phyloP scores from a whole-genome alignment of 2,888 invertebrate genomes.

The Camponotus fellah region DNA sequence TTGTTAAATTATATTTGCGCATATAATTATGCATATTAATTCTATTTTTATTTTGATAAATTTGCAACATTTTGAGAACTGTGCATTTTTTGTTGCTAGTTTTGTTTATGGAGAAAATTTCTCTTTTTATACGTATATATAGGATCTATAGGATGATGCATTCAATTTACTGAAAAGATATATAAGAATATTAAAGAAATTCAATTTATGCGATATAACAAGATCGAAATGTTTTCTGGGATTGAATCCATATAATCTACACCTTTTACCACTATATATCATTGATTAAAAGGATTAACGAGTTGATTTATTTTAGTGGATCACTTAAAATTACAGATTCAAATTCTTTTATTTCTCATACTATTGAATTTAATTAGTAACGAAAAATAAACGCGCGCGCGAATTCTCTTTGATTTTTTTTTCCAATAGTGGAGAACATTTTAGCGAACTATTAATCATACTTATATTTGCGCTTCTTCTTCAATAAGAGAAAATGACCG shows the following conservation, averaged over 20 bases:
- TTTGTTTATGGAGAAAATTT: background rate
- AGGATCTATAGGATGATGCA: too few relatives aligned
- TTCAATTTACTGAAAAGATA: background rate
- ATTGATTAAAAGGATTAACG: constrained; percentile 5
- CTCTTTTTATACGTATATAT: background rate
- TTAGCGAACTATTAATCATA: constrained; percentile 47
- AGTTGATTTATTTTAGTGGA: constrained; percentile 1
- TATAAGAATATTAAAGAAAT: background rate
- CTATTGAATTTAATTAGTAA: constrained; percentile 16
- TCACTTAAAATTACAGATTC: constrained; percentile 8
- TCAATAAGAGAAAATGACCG: constrained; percentile 24
- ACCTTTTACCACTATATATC: background rate
- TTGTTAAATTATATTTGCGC: background rate
- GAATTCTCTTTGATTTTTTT: constrained; percentile 15
- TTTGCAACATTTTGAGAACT: background rate
- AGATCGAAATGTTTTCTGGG: background rate
- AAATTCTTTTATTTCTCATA: constrained; percentile 21
- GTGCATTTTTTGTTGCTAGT: background rate
- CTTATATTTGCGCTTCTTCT: constrained; percentile 21
- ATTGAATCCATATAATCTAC: background rate
- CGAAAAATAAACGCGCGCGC: background rate
- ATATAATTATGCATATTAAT: background rate
- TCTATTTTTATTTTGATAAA: background rate
- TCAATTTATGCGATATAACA: background rate
- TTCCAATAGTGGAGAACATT: background rate